Conservation (phyloP, 2,113 vertebrate species). For the Gorsachius goisagi region DNA sequence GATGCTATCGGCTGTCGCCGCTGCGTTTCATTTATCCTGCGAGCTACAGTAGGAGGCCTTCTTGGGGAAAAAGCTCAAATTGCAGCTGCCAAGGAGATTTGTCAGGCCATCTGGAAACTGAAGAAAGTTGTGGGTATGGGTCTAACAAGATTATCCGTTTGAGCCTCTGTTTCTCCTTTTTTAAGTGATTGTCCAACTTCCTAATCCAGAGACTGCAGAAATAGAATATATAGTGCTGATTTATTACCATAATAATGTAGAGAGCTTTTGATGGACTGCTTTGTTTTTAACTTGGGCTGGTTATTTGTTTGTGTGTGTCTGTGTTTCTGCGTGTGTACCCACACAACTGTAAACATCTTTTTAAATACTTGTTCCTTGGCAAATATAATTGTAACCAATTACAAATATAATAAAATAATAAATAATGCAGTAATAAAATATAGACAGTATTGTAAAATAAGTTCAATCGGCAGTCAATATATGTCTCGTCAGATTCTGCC, state of each 20-base stretch:
- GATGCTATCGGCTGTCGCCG: conserved; percentile 80
- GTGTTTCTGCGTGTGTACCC: not conserved
- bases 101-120: conserved; percentile 80
- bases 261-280: not conserved
- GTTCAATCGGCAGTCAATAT: not conserved
- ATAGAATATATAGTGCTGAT: not conserved
- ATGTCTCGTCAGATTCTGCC: not conserved
- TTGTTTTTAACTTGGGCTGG: not conserved
- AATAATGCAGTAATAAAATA: not conserved
- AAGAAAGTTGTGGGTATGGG: conserved; percentile 85
- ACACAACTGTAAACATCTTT: not conserved
- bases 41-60: conserved; percentile 84
- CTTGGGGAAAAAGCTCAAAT: conserved; percentile 93
- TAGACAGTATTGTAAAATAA: not conserved
- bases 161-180: not conserved
- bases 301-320: not conserved
- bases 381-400: not conserved
- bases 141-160: conserved; percentile 43
- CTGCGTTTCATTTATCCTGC: conserved; percentile 90
- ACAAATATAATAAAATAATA: not conserved
- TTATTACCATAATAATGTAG: conserved; percentile 9
- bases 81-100: conserved; percentile 87
- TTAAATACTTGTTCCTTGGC: not conserved
- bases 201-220: conserved; percentile 2
- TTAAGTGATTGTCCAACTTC: conserved; percentile 29